Evolutionary conservation across 2,888 invertebrate genomes (phyloP), one percentile per base, ranked within the genome.

Genomic region (Drosophila macrospina): DNA sequence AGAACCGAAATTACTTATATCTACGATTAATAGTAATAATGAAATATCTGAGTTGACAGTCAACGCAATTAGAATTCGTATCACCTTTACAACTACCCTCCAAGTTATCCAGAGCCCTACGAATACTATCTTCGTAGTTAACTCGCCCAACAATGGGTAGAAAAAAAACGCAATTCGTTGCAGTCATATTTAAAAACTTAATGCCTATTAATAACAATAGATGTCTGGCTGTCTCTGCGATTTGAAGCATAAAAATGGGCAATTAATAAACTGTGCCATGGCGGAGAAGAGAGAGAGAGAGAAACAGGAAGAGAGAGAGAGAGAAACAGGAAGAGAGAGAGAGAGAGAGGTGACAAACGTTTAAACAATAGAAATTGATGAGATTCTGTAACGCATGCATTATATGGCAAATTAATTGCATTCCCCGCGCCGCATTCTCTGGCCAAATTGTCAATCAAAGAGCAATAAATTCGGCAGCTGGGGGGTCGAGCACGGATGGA

Each of bases 281-380:
- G 60, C 16, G 30, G 24, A 28, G n/a, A 47, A 24, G 8, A 11
- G 11, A 13, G 13, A 30, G 28, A 24, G 11, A 39, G 11, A 26
- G 24, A 26, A 0, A 54, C 10, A 24, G 1, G 32, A 8, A 11
- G 7, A 16, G 41, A 5, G 8, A 59, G 41, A 32, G 30, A 20
- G 2, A 45, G 32, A n/a, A 7, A 30, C 15, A 28, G 36, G 8
- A 30, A 39, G 62, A 44, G 42, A n/a, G 72, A 28, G 36, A 5
- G 24, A 39, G 62, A 44, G 42, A n/a, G 72, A 85, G 87, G 86
- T 85, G 85, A 85, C 80, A 85, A 85, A 85, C 83, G 80, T 60
- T 80, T 74, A 82, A 85, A 78, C 87, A 87, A 87, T 85, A 85
- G 86, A 82, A 85, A 85, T 87, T 87, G 85, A 85, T 87, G 85